Evolutionary conservation across 1,140 invertebrate genomes (phyloP), one percentile per base, ranked within the genome.

Genomic region (Asobara japonica): DNA sequence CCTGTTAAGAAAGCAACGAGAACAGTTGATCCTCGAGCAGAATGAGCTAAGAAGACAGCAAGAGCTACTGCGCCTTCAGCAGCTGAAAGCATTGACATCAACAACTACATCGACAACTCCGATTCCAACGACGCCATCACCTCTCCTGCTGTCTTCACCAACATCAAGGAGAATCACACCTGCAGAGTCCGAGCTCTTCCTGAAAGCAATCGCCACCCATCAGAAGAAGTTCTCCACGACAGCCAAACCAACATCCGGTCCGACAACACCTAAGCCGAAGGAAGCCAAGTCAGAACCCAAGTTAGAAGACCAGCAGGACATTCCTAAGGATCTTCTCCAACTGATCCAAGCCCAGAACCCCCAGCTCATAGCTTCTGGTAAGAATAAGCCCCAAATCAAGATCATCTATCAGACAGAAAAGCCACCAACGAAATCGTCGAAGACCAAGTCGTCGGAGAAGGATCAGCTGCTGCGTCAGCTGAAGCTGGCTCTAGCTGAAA

Each of bases 381-480:
- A 83, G 31, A 73, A 75, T 0, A 86, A 84, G 20, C 80, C 83
- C 0, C 80, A 85, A 56, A 82, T 87, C 8, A 86, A 87, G 27
- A 77, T 85, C 0, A 81, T 87, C 20, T 86, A 86, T 77, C 84
- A 86, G 33, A 85, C 81, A 0, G 84, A 87, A 5, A 83, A 82
- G 41, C 82, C 83, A 6, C 48, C 70, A 5, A 51, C 36, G 2
- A 75, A 74, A n/a, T 61, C 31, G 1, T 69, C 16, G 0, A 51
- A 25, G 10, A 60, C 16, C 27, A 30, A 82, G 72, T 68, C 67
- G 48, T 16, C 82, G 81, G 74, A 89, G 80, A 81, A 80, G 48
- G 90, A 91, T 31, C 89, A 92, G 71, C 86, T 94, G 20, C 78
- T 94, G 22, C 92, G 91, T 73, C 93, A 94, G 77, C 78, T 94